phyloP scores from a whole-genome alignment of 2,797 vertebrate genomes.

The Botia kubotai region DNA sequence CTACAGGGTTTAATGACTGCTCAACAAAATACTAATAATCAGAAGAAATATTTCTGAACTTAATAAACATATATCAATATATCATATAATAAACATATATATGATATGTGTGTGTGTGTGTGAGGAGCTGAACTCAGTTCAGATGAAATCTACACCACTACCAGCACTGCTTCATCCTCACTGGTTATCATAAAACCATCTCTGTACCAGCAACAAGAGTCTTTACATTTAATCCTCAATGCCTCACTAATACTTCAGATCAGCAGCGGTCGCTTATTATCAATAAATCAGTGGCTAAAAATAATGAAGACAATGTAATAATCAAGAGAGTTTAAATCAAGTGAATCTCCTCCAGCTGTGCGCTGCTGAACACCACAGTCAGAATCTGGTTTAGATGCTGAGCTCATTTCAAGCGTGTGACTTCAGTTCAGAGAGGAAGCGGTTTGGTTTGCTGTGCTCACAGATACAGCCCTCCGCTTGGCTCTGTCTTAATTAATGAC shows the following conservation, averaged over 20 bases:
- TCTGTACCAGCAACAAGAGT: too few species aligned
- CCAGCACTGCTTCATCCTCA: not conserved
- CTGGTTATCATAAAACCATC: too few species aligned
- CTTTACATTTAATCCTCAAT: not conserved
- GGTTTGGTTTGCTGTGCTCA: conserved; percentile 36
- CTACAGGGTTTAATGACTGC: not conserved
- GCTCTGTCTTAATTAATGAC: conserved; percentile 59
- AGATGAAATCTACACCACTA: too few species aligned
- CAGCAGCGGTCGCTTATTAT: conserved; percentile 6
- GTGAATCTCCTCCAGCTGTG: conserved; percentile 23
- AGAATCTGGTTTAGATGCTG: not conserved
- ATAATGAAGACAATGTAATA: conserved; percentile 42
- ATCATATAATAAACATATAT: too few species aligned
- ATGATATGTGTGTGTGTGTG: not conserved
- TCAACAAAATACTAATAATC: not conserved
- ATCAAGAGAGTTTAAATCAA: conserved; percentile 33
- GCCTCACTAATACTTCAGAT: not conserved
- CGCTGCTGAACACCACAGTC: not conserved
- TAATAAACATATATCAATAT: not conserved
- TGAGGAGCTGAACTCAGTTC: not conserved
- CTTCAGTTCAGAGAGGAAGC: conserved; percentile 37
- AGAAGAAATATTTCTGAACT: not conserved
- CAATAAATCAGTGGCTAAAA: conserved; percentile 24
- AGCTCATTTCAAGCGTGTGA: not conserved
- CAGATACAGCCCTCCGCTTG: conserved; percentile 40